Percentiles rank a stretch among this genome's conserved stretches.
Conservation (phyloP, 2,797 vertebrate species). For the Cephalopachus bancanus region DNA sequence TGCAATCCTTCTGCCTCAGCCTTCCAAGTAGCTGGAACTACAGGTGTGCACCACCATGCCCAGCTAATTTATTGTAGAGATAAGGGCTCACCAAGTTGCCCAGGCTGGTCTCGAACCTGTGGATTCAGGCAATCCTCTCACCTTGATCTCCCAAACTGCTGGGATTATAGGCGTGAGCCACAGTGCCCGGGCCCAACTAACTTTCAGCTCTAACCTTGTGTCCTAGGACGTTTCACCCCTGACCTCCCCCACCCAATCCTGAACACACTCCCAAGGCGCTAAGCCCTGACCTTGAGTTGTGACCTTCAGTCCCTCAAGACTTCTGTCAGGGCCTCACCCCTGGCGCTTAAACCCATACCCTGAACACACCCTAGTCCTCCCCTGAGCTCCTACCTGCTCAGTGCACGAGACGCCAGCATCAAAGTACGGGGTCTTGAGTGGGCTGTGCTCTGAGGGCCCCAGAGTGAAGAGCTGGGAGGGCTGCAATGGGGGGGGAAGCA, state of each 20-base stretch:
- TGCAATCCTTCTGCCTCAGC: neutral
- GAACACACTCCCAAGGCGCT: neutral
- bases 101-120: neutral
- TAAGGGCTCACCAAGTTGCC: neutral
- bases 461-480: slow-evolving; percentile 84
- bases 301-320: neutral
- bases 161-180: neutral
- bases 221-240: neutral
- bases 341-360: neutral
- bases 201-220: neutral
- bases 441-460: slow-evolving; percentile 81
- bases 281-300: neutral
- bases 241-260: neutral
- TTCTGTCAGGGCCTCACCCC: neutral
- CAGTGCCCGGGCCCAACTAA: neutral
- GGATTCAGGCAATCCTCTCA: neutral
- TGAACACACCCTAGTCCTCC: neutral
- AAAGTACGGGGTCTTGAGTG: slow-evolving; percentile 85
- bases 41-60: neutral
- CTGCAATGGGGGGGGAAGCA: neutral
- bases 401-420: slow-evolving; percentile 59
- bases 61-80: neutral
- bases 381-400: slow-evolving; percentile 78
- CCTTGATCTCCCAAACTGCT: neutral
- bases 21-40: neutral